Evolutionary conservation across 2,797 vertebrate genomes (phyloP).

Genomic region (Xiphophorus birchmanni): DNA sequence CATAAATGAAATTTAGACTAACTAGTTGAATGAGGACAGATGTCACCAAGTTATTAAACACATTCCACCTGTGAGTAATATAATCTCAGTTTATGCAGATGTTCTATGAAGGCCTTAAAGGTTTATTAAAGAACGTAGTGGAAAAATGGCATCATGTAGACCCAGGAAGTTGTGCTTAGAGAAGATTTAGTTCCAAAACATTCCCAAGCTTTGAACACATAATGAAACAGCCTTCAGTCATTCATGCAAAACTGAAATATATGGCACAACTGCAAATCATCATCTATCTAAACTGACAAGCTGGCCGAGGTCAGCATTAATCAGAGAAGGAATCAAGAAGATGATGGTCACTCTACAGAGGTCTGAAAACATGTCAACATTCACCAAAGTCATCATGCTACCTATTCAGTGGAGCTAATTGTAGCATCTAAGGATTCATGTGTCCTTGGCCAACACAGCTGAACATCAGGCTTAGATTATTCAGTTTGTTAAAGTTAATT

Average conservation of each 20-base stretch:
- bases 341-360: constrained; percentile 9
- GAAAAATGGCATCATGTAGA: background rate
- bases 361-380: constrained; percentile 52
- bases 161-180: background rate
- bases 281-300: background rate
- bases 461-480: constrained; percentile 42
- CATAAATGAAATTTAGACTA: background rate
- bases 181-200: background rate
- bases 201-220: background rate
- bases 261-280: background rate
- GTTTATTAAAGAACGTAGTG: background rate
- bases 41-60: background rate
- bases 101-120: background rate
- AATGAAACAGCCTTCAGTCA: background rate
- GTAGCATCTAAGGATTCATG: constrained; percentile 40
- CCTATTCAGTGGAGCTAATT: constrained; percentile 59
- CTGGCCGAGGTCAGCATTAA: background rate
- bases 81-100: background rate
- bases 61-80: background rate
- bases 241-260: background rate
- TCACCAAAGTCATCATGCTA: constrained; percentile 42
- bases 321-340: background rate
- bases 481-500: constrained; percentile 47
- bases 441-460: constrained; percentile 35
- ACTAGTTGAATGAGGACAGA: background rate